phyloP scores from a whole-genome alignment of 2,888 invertebrate species.

The Cheilosia urbana region DNA sequence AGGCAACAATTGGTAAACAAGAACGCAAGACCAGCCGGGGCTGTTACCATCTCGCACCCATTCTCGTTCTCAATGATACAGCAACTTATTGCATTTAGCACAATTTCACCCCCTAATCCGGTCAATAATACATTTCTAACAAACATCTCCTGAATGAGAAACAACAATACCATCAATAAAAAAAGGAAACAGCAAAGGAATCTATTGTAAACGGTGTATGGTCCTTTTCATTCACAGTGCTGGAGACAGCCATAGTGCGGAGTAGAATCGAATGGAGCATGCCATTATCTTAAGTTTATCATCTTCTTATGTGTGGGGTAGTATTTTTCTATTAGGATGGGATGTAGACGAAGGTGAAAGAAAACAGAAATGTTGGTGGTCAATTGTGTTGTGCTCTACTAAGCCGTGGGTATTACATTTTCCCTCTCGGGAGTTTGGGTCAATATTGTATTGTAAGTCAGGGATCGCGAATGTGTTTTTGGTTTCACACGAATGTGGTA shows the following conservation, averaged over 20 bases:
- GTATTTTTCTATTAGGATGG: not conserved
- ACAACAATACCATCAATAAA: constrained; percentile 23
- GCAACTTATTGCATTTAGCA: constrained; percentile 20
- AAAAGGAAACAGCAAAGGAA: constrained; percentile 21
- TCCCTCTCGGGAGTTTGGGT: constrained; percentile 1
- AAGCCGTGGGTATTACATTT: constrained; percentile 19
- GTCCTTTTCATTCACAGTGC: not conserved
- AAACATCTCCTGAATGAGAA: constrained; percentile 21
- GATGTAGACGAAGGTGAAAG: not conserved
- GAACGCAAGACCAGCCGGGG: constrained; percentile 4
- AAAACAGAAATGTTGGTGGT: constrained; percentile 24
- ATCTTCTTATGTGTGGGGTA: not conserved
- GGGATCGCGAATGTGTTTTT: not conserved
- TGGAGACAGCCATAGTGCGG: no score
- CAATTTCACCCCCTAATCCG: constrained; percentile 20
- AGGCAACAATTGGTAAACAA: constrained; percentile 36
- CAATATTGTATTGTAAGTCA: constrained; percentile 12
- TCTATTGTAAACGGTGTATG: constrained; percentile 28
- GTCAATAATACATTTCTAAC: constrained; percentile 32
- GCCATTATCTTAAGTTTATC: constrained; percentile 12
- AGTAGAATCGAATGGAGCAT: no score
- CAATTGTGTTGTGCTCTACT: constrained; percentile 13
- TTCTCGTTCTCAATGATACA: not conserved
- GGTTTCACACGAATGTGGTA: no score
- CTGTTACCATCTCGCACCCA: not conserved